A percentile compares a stretch with the other conserved stretches of the same genome.
Conservation (phyloP, 2,113 vertebrate species). For the Litocranius walleri region DNA sequence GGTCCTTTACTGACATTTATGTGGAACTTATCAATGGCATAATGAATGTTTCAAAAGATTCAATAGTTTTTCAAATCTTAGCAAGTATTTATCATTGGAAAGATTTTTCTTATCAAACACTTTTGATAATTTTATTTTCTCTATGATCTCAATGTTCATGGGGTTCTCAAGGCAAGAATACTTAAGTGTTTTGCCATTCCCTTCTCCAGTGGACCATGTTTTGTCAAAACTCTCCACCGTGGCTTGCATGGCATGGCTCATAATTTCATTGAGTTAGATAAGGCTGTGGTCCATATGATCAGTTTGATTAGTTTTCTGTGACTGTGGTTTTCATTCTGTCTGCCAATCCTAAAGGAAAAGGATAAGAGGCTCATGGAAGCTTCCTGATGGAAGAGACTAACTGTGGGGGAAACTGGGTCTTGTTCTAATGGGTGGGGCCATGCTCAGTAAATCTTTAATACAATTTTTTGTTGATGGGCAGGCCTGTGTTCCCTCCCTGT, state of each 20-base stretch:
- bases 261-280: background rate
- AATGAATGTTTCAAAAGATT: background rate
- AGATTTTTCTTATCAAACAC: conserved; percentile 19
- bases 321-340: background rate
- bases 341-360: background rate
- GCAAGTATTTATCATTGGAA: background rate
- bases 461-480: background rate
- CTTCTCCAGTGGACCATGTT: background rate
- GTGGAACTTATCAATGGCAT: background rate
- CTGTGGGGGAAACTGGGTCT: background rate
- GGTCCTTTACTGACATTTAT: background rate
- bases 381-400: background rate
- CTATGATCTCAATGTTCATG: background rate
- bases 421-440: background rate
- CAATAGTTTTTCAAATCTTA: background rate
- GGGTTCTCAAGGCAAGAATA: background rate
- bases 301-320: background rate
- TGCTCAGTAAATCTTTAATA: background rate
- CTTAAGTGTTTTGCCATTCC: background rate
- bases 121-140: conserved; percentile 40
- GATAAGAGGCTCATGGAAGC: background rate
- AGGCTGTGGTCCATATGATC: background rate
- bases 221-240: background rate
- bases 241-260: background rate
- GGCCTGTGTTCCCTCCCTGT: background rate